phyloP scores from a whole-genome alignment of 2,888 invertebrate species.

The Trisateles emortualis region DNA sequence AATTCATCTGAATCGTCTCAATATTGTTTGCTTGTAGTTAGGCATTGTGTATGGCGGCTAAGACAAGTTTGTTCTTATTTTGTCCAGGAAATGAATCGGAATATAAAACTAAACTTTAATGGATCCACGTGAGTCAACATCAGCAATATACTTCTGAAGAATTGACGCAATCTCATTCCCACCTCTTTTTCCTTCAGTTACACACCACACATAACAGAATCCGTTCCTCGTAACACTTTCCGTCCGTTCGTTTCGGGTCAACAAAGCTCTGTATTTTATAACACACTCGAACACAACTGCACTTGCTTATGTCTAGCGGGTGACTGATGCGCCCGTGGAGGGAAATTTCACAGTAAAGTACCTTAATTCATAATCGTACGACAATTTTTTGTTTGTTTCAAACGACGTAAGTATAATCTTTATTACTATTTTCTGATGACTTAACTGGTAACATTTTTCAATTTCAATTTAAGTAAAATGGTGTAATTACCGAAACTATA shows the following conservation, averaged over 20 bases:
- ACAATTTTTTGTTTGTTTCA: no score
- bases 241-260: no score
- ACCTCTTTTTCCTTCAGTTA: slow-evolving; percentile 15
- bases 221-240: neutral
- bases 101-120: slow-evolving; percentile 33
- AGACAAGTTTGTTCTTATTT: slow-evolving; percentile 43
- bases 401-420: neutral
- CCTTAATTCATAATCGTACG: no score
- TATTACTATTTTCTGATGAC: neutral
- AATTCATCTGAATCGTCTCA: slow-evolving; percentile 1
- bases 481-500: no score
- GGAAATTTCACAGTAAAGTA: no score
- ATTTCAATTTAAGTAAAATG: no score
- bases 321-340: no score
- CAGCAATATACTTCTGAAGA: neutral
- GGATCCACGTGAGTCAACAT: slow-evolving; percentile 1
- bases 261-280: no score
- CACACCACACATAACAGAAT: neutral
- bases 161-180: neutral
- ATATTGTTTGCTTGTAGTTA: slow-evolving; percentile 5
- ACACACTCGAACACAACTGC: no score
- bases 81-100: slow-evolving; percentile 40
- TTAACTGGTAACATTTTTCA: no score
- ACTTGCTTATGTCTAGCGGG: no score
- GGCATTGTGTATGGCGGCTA: slow-evolving; percentile 36